Percentiles rank a stretch among this genome's conserved stretches.
These are phyloP conservation scores for Zosterops borbonicus DNA, from an alignment of 2,113 vertebrate genomes.

Conservation along the genomic window DNA sequence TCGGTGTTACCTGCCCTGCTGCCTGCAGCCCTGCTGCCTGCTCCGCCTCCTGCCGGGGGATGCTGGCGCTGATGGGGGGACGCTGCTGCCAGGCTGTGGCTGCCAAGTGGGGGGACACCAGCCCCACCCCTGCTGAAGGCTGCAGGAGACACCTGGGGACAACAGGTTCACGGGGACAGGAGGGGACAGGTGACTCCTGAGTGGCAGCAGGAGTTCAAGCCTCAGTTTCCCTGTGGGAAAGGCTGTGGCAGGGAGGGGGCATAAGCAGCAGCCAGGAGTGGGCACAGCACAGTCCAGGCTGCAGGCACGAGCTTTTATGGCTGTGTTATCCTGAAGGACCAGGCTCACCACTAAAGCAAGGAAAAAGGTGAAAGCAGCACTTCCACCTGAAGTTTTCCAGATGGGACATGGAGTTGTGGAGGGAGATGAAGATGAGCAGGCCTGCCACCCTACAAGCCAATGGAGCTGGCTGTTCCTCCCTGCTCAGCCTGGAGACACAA, in stretches of 20 bases:
- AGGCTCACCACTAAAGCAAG: neutral
- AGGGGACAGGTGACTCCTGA: neutral
- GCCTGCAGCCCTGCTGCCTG: neutral
- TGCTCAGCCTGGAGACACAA: neutral
- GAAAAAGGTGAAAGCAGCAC: neutral
- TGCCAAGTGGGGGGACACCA: too few relatives aligned
- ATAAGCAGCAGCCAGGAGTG: neutral
- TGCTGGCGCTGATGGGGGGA: neutral
- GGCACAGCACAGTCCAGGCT: neutral
- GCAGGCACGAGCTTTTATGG: accelerated
- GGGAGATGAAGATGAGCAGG: neutral
- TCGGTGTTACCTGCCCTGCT: neutral
- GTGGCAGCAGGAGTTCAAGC: accelerated
- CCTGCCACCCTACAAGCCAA: neutral
- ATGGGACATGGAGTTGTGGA: neutral
- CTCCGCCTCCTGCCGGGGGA: accelerated
- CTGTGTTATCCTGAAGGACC: neutral
- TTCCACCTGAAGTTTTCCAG: neutral
- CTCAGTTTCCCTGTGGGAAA: accelerated
- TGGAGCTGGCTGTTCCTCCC: neutral
- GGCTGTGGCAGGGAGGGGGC: accelerated
- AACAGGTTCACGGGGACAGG: accelerated
- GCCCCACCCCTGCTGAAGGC: accelerated
- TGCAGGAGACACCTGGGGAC: accelerated
- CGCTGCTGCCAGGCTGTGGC: accelerated